A percentile compares a stretch with the other conserved stretches of the same genome.
Evolutionary conservation across 2,113 vertebrate genomes (phyloP).

Genomic region (Percopsis transmontana): DNA sequence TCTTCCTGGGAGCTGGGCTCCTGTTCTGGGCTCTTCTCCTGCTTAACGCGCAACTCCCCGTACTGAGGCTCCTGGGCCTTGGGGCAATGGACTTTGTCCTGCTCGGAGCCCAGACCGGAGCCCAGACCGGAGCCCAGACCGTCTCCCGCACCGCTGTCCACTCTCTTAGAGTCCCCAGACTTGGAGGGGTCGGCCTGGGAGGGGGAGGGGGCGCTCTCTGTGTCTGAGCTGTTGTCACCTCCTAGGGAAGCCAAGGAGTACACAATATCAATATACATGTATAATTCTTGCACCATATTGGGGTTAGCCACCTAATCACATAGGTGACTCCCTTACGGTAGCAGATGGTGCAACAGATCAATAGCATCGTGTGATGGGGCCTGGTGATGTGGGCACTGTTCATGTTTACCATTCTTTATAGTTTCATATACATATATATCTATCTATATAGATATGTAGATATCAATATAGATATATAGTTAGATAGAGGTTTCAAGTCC

Average conservation of each 20-base stretch:
- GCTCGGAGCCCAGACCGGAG: constrained; percentile 71
- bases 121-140: constrained; percentile 66
- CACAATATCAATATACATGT: neutral
- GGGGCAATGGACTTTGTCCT: constrained; percentile 65
- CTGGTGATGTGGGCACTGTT: too few species aligned
- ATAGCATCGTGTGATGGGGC: too few species aligned
- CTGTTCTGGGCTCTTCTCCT: constrained; percentile 82
- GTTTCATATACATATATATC: too few species aligned
- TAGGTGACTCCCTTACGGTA: too few species aligned
- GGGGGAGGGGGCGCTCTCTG: constrained; percentile 97
- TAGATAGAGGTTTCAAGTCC: too few species aligned
- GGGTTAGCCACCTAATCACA: neutral
- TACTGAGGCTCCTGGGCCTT: constrained; percentile 80
- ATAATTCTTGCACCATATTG: neutral
- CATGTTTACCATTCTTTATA: too few species aligned
- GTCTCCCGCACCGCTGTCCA: constrained; percentile 64
- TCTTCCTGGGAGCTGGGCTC: constrained; percentile 78
- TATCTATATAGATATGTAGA: too few species aligned
- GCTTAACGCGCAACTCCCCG: constrained; percentile 80
- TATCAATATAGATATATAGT: too few species aligned
- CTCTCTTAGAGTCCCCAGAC: constrained; percentile 79
- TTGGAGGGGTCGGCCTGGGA: constrained; percentile 88
- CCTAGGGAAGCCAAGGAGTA: constrained; percentile 68
- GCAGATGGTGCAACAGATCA: too few species aligned
- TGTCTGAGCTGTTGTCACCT: constrained; percentile 97